A percentile compares a stretch with the other conserved stretches of the same genome.
Evolutionary conservation across 2,888 invertebrate genomes (phyloP).

Genomic region (Lasioglossum malachurum): DNA sequence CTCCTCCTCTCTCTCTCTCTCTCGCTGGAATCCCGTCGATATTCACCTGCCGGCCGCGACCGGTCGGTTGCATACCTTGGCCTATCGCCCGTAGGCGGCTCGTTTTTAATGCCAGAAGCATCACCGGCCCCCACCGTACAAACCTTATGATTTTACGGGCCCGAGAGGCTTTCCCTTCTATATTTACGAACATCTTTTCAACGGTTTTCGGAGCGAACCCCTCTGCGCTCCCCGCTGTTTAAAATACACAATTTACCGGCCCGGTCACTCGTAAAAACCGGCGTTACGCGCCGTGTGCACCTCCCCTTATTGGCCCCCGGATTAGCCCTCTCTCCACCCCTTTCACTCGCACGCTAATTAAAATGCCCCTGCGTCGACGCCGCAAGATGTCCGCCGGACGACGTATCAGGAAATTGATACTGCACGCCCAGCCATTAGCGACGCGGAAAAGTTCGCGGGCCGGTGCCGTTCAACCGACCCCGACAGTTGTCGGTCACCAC

Average conservation of each 20-base stretch:
- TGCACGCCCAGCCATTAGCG: neutral
- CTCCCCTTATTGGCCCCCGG: neutral
- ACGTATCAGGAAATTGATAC: slow-evolving; percentile 6
- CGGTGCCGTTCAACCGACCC: neutral
- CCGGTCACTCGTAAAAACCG: neutral
- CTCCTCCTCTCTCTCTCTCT: neutral
- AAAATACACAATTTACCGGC: neutral
- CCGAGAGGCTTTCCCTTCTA: neutral
- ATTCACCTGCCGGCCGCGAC: slow-evolving; percentile 63
- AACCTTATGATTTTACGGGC: slow-evolving; percentile 49
- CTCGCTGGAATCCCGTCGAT: slow-evolving; percentile 52
- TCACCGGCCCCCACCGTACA: slow-evolving; percentile 12
- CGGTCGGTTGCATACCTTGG: slow-evolving; percentile 55
- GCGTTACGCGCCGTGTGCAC: neutral
- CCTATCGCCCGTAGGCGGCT: slow-evolving; percentile 60
- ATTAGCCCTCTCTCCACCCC: neutral
- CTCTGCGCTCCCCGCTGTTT: neutral
- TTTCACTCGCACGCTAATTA: neutral
- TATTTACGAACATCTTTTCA: slow-evolving; percentile 1
- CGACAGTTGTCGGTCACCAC: slow-evolving; percentile 2
- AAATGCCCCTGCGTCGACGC: neutral
- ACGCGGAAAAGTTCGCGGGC: neutral
- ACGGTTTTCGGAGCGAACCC: neutral
- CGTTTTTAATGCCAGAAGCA: slow-evolving; percentile 56
- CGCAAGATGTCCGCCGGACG: slow-evolving; percentile 6